Conservation (phyloP, 2,113 vertebrate genomes). For the Myrmecophaga tridactyla region DNA sequence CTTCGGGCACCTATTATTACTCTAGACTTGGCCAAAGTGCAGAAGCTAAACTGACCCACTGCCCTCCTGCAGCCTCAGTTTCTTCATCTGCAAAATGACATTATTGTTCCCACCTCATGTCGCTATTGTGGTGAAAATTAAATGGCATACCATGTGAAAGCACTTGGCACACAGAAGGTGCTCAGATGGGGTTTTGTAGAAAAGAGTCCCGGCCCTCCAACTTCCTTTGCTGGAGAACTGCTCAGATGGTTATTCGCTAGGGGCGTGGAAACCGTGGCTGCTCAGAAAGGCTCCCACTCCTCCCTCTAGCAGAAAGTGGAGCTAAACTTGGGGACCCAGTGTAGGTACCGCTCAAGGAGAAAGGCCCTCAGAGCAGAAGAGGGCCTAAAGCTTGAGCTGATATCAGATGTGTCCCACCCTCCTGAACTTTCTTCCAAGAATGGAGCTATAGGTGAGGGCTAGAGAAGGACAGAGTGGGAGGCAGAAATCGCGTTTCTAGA, state of each 20-base stretch:
- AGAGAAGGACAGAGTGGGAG: background rate
- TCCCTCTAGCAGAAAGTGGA: background rate
- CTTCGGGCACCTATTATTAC: background rate
- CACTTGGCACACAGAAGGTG: background rate
- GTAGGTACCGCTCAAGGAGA: background rate
- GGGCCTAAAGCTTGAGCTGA: background rate
- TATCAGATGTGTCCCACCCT: background rate
- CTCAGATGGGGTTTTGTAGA: background rate
- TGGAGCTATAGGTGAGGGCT: background rate
- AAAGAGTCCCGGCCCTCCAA: background rate
- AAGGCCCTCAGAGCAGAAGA: background rate
- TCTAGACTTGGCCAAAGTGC: background rate
- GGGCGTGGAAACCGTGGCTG: background rate
- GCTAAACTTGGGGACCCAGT: background rate
- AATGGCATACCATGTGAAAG: background rate
- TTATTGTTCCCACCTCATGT: background rate
- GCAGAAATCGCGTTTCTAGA: background rate
- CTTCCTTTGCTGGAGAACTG: background rate
- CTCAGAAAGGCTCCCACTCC: background rate
- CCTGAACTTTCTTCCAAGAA: background rate
- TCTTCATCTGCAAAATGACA: background rate
- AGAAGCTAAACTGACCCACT: background rate
- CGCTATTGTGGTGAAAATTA: background rate
- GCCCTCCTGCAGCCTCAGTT: background rate
- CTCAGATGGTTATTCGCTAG: background rate